Evolutionary conservation across 2,113 vertebrate species (phyloP).

Genomic region (Sinocyclocheilus grahami): DNA sequence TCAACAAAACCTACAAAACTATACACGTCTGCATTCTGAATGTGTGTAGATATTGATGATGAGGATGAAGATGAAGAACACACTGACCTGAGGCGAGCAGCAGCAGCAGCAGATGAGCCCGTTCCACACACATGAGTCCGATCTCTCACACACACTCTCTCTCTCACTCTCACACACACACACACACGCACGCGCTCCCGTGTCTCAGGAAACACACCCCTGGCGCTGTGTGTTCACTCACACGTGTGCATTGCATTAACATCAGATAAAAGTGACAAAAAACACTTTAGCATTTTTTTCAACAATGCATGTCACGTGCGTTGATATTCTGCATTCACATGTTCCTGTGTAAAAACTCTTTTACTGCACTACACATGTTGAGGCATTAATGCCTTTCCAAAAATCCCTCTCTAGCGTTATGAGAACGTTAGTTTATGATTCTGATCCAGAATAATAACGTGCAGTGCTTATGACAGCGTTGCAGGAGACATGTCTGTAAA

Average conservation of each 20-base stretch:
- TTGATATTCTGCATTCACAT: too few relatives aligned
- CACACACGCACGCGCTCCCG: neutral
- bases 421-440: too few relatives aligned
- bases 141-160: neutral
- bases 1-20: neutral
- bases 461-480: too few relatives aligned
- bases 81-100: slow-evolving; percentile 14
- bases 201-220: neutral
- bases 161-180: neutral
- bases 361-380: too few relatives aligned
- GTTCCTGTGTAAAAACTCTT: neutral
- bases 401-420: too few relatives aligned
- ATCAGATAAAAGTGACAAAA: neutral
- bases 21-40: neutral
- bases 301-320: neutral
- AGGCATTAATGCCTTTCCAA: too few relatives aligned
- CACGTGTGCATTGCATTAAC: neutral
- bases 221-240: neutral
- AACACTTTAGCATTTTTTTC: too few relatives aligned
- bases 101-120: neutral
- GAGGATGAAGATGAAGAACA: neutral
- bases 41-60: neutral
- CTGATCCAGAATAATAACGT: too few relatives aligned
- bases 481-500: too few relatives aligned
- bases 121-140: neutral